These are phyloP conservation scores for Deilephila elpenor DNA, from an alignment of 2,888 invertebrate genomes.

Conservation along the genomic window DNA sequence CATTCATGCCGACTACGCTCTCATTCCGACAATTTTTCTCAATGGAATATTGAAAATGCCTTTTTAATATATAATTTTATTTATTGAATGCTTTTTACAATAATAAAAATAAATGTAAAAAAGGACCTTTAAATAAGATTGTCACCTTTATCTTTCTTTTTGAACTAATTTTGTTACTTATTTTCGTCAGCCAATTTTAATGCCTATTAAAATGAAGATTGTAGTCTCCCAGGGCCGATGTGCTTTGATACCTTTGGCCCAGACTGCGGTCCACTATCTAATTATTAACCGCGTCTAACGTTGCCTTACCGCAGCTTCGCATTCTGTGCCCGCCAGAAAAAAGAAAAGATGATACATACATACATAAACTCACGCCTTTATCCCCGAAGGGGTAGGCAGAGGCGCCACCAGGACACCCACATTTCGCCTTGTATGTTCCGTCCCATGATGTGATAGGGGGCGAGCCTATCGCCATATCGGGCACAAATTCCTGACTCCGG, in stretches of 20 bases:
- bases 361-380: too few relatives aligned
- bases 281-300: background rate
- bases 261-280: background rate
- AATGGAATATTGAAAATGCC: constrained; percentile 1
- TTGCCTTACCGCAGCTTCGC: background rate
- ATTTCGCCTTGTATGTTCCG: too few relatives aligned
- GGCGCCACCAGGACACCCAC: too few relatives aligned
- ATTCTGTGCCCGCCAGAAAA: background rate
- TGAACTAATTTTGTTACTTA: too few relatives aligned
- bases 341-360: too few relatives aligned
- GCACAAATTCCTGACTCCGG: too few relatives aligned
- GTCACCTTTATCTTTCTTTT: background rate
- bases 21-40: constrained; percentile 42
- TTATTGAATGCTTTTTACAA: background rate
- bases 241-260: background rate
- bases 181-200: too few relatives aligned
- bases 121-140: background rate
- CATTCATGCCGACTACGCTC: constrained; percentile 38
- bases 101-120: background rate
- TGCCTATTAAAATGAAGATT: too few relatives aligned
- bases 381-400: too few relatives aligned
- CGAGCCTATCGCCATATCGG: too few relatives aligned
- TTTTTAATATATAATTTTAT: background rate
- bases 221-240: background rate
- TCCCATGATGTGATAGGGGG: too few relatives aligned